Conservation (phyloP, 2,113 vertebrate genomes). For the Chitala chitala region DNA sequence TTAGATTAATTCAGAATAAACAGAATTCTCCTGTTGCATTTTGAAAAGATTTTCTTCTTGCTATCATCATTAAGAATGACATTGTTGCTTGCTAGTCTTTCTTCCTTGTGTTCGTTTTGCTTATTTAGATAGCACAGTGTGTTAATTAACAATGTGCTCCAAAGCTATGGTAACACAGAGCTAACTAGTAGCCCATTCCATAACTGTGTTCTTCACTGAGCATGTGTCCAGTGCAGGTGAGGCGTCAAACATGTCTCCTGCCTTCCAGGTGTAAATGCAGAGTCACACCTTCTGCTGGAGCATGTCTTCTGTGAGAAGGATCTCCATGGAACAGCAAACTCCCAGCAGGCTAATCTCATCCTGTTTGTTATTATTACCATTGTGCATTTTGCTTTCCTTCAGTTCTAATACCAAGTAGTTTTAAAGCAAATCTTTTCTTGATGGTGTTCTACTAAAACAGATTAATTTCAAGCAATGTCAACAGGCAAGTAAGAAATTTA, state of each 20-base stretch:
- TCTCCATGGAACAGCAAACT: constrained; percentile 41
- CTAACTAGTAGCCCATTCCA: neutral
- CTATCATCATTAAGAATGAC: too few species aligned
- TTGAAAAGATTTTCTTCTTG: too few species aligned
- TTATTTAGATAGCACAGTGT: too few species aligned
- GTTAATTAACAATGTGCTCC: too few species aligned
- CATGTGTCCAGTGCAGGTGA: too few species aligned
- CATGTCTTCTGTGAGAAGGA: constrained; percentile 56
- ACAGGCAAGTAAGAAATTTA: neutral
- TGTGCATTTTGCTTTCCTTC: constrained; percentile 33
- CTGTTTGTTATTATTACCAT: constrained; percentile 33
- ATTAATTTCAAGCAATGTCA: too few species aligned
- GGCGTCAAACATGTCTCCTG: neutral
- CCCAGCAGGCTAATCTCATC: neutral
- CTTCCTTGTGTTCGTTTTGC: too few species aligned
- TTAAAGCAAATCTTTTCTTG: neutral
- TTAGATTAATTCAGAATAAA: too few species aligned
- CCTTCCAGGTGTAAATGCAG: constrained; percentile 53
- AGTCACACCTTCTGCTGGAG: constrained; percentile 59
- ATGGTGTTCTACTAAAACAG: neutral
- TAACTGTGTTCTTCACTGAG: neutral
- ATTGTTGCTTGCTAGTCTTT: too few species aligned
- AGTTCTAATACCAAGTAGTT: neutral
- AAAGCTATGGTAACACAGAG: too few species aligned
- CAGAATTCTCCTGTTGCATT: too few species aligned